Conservation (phyloP, 2,888 invertebrate genomes). For the Diplazon laetatorius region DNA sequence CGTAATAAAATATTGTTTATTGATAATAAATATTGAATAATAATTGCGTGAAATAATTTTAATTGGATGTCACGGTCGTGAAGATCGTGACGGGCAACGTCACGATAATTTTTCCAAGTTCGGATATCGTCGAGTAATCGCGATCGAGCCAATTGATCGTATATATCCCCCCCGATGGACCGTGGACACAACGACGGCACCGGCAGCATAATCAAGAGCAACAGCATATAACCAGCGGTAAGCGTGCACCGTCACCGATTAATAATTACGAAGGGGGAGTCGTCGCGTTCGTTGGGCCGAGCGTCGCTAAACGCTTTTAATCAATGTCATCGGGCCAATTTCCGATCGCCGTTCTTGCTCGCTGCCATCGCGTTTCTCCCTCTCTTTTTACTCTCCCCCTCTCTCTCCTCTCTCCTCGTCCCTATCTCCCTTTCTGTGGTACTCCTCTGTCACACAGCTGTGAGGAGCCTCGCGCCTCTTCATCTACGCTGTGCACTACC, state of each 20-base stretch:
- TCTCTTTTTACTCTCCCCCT: conserved; percentile 57
- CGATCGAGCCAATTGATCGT: conserved; percentile 37
- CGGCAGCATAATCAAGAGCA: conserved; percentile 2
- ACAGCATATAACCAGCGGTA: conserved; percentile 37
- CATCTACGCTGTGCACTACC: conserved; percentile 28
- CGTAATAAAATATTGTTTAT: no score
- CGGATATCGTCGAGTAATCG: conserved; percentile 36
- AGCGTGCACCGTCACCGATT: conserved; percentile 75
- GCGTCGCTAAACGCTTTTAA: conserved; percentile 80
- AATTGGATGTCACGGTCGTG: neutral
- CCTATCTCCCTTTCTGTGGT: conserved; percentile 58
- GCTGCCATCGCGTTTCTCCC: conserved; percentile 71
- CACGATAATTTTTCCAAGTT: neutral
- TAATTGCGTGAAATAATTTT: no score
- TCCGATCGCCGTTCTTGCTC: conserved; percentile 79
- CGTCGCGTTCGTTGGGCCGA: conserved; percentile 71
- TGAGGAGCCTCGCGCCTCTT: conserved; percentile 30
- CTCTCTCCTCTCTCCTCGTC: no score
- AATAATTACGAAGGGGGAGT: conserved; percentile 77
- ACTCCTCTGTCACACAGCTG: conserved; percentile 51
- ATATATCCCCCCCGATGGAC: neutral
- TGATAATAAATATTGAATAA: no score
- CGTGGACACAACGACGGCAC: neutral
- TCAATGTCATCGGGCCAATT: conserved; percentile 83
- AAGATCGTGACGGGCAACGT: no score